A percentile compares a stretch with the other conserved stretches of the same genome.
Evolutionary conservation across 2,797 vertebrate species (phyloP).

Genomic region (Heterohyrax brucei): DNA sequence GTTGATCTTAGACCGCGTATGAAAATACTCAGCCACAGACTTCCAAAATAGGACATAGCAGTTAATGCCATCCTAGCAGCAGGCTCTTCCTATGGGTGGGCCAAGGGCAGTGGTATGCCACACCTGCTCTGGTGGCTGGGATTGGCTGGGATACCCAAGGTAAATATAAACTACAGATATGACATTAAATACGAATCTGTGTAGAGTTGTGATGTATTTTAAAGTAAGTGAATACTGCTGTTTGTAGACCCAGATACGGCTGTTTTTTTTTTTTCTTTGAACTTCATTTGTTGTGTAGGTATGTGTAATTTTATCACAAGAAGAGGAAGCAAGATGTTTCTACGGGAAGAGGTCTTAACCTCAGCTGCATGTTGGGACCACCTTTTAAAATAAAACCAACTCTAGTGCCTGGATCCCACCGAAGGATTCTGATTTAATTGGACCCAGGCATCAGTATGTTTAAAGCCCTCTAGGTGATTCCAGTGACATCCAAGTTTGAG

Average conservation of each 20-base stretch:
- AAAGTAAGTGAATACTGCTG: neutral
- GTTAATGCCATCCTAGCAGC: neutral
- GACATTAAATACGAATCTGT: neutral
- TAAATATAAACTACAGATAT: neutral
- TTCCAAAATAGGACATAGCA: slow-evolving; percentile 59
- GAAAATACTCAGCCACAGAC: slow-evolving; percentile 47
- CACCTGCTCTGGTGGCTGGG: neutral
- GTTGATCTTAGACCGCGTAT: slow-evolving; percentile 52
- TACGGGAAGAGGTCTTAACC: neutral
- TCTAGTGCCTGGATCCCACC: neutral
- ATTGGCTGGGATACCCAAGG: neutral
- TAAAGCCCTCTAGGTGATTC: neutral
- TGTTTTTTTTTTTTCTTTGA: neutral
- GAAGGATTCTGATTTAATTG: neutral
- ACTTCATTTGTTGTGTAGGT: neutral
- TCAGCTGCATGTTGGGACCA: slow-evolving; percentile 9
- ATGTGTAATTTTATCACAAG: slow-evolving; percentile 43
- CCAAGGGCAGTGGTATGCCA: neutral
- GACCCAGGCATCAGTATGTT: neutral
- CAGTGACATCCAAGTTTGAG: neutral
- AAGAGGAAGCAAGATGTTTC: slow-evolving; percentile 21
- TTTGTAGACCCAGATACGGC: neutral
- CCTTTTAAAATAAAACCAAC: neutral
- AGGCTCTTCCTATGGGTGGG: neutral
- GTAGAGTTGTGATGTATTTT: neutral